Evolutionary conservation across 2,888 invertebrate species (phyloP), one percentile per base, ranked within the genome.

Genomic region (Kryphioiulus occultus): DNA sequence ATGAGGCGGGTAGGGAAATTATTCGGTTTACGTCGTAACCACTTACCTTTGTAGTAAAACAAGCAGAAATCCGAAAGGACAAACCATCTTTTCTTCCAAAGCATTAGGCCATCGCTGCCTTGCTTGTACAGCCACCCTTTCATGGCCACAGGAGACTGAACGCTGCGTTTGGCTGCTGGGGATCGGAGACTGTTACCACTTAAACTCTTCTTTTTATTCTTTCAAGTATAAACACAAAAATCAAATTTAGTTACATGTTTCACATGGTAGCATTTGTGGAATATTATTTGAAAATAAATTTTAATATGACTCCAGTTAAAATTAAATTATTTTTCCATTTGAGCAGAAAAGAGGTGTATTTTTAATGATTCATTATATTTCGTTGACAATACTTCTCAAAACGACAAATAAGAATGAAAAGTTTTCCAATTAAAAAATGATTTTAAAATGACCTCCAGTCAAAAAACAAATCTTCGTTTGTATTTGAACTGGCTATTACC

Each of bases 41-140:
- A 39, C 93, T 93, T 92, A 96, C 96, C 95, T 94, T 98, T 98
- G 92, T 98, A 98, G 91, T 98, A 97, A 93, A 97, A 98, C 89
- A 98, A 94, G 91, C 97, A 97, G 92, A 96, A 98, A 92, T 98
- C 97, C 44, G 97, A 96, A 88, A 98, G 93, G 78, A 98, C 98
- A 93, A 97, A 98, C 98, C 98, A 98, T 89, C 98, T 94, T 91
- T 96, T 97, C 91, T 97, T 96, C 98, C 98, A 98, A 82, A 97
- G 95, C 94, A 97, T 98, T 3, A 98, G 93, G 10, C 97, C 97
- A 91, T 97, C 97, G 53, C 97, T 97, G 87, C 98, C 98, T 93
- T 98, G 97, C 91, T 98, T 97, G 92, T 97, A 96, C 86, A 98
- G 93, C 95, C 98, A 97, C 30, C 98, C 98, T 90, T 96, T 95